These are phyloP conservation scores for Centropus bengalensis DNA, from an alignment of 2,113 vertebrate species.

Conservation along the genomic window DNA sequence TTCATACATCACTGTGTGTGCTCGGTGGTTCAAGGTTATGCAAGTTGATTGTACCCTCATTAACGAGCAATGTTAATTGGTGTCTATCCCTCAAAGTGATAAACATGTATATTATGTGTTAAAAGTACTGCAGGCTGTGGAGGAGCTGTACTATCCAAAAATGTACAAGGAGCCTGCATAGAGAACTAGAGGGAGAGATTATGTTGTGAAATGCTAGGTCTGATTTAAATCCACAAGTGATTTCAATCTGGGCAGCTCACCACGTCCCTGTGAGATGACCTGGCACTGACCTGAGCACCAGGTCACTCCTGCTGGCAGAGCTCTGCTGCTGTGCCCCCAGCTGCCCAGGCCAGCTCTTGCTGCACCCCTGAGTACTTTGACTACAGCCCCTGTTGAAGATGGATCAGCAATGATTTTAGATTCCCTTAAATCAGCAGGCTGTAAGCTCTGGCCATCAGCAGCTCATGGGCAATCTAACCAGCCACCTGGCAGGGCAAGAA, in stretches of 20 bases:
- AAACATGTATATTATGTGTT: neutral
- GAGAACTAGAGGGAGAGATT: neutral
- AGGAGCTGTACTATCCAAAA: neutral
- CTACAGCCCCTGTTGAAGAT: neutral
- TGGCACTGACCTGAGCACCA: rapidly evolving
- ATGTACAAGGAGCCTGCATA: neutral
- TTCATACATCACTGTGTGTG: neutral
- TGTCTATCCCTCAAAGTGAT: neutral
- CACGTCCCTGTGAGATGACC: neutral
- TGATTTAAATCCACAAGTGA: neutral
- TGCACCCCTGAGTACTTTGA: neutral
- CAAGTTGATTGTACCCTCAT: conserved; percentile 45
- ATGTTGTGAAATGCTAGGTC: neutral
- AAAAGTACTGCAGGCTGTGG: neutral
- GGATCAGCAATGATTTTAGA: neutral
- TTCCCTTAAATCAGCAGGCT: neutral
- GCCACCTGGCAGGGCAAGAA: rapidly evolving
- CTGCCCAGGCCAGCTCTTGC: rapidly evolving
- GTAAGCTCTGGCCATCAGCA: neutral
- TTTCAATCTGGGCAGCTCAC: neutral
- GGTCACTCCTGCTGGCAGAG: neutral
- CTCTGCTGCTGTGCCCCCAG: rapidly evolving
- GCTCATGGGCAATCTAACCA: rapidly evolving
- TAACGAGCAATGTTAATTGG: conserved; percentile 46
- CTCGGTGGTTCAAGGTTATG: conserved; percentile 22